phyloP scores from a whole-genome alignment of 2,888 invertebrate species.

The Agonopterix arenella region DNA sequence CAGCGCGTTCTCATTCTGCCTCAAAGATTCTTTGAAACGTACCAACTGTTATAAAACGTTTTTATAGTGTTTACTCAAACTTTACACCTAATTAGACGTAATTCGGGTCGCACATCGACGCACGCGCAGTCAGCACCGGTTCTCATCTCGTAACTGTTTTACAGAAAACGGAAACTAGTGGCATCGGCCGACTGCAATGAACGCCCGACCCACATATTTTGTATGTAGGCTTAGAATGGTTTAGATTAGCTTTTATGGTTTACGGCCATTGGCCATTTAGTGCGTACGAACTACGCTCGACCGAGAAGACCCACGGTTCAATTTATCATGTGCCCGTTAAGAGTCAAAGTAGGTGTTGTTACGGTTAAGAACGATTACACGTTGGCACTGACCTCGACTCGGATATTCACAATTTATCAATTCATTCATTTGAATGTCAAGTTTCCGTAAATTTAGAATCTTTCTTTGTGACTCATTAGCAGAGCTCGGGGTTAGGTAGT shows the following conservation, averaged over 20 bases:
- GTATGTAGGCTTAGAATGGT: slow-evolving; percentile 7
- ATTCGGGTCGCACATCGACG: slow-evolving; percentile 20
- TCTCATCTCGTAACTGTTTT: slow-evolving; percentile 22
- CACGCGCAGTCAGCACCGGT: slow-evolving; percentile 4
- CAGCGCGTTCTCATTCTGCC: no score
- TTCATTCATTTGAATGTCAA: background rate
- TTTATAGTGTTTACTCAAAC: slow-evolving; percentile 15
- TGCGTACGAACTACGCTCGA: slow-evolving; percentile 1
- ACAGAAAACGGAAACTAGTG: slow-evolving; percentile 22
- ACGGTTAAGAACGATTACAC: no score
- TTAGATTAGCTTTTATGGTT: slow-evolving; percentile 14
- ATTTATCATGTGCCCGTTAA: background rate
- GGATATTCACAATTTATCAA: background rate
- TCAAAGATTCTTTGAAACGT: no score
- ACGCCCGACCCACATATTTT: slow-evolving; percentile 22
- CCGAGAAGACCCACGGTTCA: background rate
- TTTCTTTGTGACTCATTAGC: no score
- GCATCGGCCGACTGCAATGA: slow-evolving; percentile 15
- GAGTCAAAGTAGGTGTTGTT: background rate
- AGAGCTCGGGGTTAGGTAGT: no score
- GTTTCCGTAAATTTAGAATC: background rate
- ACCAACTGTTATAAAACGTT: background rate
- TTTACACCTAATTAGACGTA: slow-evolving; percentile 14
- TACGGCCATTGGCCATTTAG: slow-evolving; percentile 5
- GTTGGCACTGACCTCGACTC: background rate